phyloP scores from a whole-genome alignment of 2,797 vertebrate species.

The Selene dorsalis region DNA sequence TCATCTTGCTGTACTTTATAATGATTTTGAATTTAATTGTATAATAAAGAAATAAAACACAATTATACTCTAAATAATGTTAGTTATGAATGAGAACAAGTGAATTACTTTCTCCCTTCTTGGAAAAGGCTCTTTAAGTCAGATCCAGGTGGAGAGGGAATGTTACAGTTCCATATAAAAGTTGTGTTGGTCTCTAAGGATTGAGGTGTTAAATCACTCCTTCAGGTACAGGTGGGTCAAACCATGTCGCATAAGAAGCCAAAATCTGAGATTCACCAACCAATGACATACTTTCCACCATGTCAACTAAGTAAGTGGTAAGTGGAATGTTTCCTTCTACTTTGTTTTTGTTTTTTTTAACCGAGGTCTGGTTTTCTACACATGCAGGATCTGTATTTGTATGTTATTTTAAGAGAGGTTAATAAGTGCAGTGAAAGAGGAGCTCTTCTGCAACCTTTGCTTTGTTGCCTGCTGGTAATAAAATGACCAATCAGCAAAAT shows the following conservation, averaged over 20 bases:
- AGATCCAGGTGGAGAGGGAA: too few species aligned
- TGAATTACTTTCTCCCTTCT: not conserved
- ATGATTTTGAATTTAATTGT: not conserved
- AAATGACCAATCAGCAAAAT: too few species aligned
- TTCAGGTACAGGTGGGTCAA: not conserved
- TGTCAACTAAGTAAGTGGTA: not conserved
- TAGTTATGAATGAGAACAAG: not conserved
- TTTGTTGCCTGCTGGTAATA: not conserved
- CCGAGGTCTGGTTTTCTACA: slow-evolving; percentile 7
- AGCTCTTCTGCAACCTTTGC: slow-evolving; percentile 9
- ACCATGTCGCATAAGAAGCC: not conserved
- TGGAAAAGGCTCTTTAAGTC: slow-evolving; percentile 1
- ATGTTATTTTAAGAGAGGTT: slow-evolving; percentile 17
- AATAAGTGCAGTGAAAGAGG: slow-evolving; percentile 26
- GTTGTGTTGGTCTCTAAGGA: not conserved
- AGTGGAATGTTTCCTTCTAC: not conserved
- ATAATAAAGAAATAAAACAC: not conserved
- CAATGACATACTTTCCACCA: not conserved
- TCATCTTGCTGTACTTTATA: not conserved
- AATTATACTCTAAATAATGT: not conserved
- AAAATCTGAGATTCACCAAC: not conserved
- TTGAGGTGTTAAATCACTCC: not conserved
- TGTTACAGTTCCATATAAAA: not conserved
- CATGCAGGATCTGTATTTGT: not conserved
- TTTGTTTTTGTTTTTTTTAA: not conserved